A percentile compares a stretch with the other conserved stretches of the same genome.
These are phyloP conservation scores for Melanophora roralis DNA, from an alignment of 2,888 invertebrate genomes.

Conservation along the genomic window DNA sequence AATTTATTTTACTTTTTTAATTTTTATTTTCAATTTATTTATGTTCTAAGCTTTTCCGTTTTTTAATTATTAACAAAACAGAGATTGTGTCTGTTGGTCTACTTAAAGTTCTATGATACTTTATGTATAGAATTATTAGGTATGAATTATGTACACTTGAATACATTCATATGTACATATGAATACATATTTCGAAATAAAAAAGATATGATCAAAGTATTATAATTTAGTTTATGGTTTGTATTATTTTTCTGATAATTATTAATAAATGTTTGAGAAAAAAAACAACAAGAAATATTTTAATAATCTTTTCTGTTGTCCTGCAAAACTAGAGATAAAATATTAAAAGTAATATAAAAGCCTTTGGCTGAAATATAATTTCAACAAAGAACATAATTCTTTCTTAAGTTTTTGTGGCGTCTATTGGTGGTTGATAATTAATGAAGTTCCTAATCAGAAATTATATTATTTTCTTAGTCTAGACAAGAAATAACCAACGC, in stretches of 20 bases:
- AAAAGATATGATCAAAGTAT: conserved; percentile 32
- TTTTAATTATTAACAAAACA: not conserved
- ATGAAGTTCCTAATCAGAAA: conserved; percentile 32
- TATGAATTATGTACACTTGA: too few relatives aligned
- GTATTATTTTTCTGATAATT: not conserved
- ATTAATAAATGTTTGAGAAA: not conserved
- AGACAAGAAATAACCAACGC: conserved; percentile 10
- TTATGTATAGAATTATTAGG: conserved; percentile 12
- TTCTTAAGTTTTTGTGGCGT: not conserved
- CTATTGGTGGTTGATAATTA: conserved; percentile 18
- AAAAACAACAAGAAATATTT: not conserved
- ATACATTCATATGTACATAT: too few relatives aligned
- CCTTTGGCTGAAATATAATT: conserved; percentile 44
- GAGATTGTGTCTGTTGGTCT: not conserved
- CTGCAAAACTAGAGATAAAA: not conserved
- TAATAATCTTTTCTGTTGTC: not conserved
- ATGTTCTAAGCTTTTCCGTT: not conserved
- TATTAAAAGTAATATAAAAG: conserved; percentile 19
- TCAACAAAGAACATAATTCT: conserved; percentile 19
- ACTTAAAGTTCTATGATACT: conserved; percentile 31
- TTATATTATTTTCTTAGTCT: conserved; percentile 19
- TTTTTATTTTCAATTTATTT: not conserved
- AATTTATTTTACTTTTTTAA: too few relatives aligned
- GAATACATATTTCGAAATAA: not conserved
- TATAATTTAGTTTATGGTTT: conserved; percentile 24